A percentile compares a stretch with the other conserved stretches of the same genome.
Conservation (phyloP, 2,797 vertebrate genomes). For the Chromis chromis region DNA sequence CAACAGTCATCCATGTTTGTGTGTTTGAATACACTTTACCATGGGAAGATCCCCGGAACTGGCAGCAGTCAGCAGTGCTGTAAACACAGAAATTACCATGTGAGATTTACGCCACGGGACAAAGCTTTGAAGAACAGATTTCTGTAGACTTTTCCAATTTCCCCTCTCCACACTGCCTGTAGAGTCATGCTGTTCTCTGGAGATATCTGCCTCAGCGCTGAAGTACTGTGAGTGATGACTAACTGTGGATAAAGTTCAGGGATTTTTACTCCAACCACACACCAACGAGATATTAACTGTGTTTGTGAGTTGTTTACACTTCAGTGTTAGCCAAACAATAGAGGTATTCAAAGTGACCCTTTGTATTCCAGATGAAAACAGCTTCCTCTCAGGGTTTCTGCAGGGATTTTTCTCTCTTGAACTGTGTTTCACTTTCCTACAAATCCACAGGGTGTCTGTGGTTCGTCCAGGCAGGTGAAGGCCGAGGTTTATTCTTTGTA, state of each 20-base stretch:
- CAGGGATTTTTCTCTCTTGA: too few species aligned
- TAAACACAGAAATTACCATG: constrained; percentile 13
- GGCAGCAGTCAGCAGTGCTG: constrained; percentile 83
- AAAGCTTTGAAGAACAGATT: too few species aligned
- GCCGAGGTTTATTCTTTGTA: too few species aligned
- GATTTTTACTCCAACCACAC: not conserved
- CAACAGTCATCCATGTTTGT: not conserved
- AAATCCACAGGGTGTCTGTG: not conserved
- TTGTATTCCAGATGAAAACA: not conserved
- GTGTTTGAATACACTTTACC: constrained; percentile 56
- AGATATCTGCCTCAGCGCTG: too few species aligned
- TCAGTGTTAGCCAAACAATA: too few species aligned
- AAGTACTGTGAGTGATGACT: too few species aligned
- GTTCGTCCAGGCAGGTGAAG: too few species aligned
- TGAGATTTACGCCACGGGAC: not conserved
- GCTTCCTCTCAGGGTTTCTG: not conserved
- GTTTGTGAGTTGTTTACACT: not conserved
- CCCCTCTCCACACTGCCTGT: too few species aligned
- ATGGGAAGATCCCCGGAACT: constrained; percentile 75
- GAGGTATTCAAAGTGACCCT: not conserved
- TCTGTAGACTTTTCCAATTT: too few species aligned
- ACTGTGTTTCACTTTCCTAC: constrained; percentile 22
- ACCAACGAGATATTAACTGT: not conserved
- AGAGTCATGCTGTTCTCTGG: too few species aligned
- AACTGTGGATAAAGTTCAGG: too few species aligned